Base-by-base conservation (phyloP, 2,888 invertebrate genomes). In the Eristalis intricaria region DNA sequence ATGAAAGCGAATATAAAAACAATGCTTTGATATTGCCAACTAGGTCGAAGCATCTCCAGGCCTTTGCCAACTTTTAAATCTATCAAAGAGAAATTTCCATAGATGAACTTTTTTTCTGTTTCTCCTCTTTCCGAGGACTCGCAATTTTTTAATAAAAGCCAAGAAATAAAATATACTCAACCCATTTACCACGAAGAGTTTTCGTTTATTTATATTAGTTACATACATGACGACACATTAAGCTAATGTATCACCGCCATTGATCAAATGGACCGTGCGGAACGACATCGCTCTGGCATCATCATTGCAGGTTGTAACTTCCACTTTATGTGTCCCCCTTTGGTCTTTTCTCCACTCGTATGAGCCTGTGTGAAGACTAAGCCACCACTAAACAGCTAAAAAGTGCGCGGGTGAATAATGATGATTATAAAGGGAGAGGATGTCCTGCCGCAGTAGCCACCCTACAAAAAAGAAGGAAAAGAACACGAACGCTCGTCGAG, bases 151-250 rank as follows among this genome's bases (percentile, higher is more conserved):
- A 50, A 50, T 50, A 50, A 19, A 50, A 50, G 19, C 19, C 19
- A 50, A 19, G 50, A 38, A 32, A 38, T 13, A 38, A 38, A 38
- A 38, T 38, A 38, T 13, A 38, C 38, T 13, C 38, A 38, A 38
- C 32, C 8, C 32, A 32, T 43, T 19, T 43, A 43, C n/a, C 43
- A 19, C n/a, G 50, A 19, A 7, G 4, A 50, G 50, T 50, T 50
- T 50, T 1, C 11, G 1, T 35, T 35, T 35, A 11, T 35, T 35
- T 35, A 35, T 35, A 11, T 35, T 35, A 35, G 80, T 70, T 79
- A 83, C 85, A 80, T 89, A 80, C 88, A 85, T 88, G 86, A 84
- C 84, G 89, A 86, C 89, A 89, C 81, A 88, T 88, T 89, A 89
- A 78, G 75, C 78, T 83, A 86, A 89, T 84, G 85, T 86, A 89